Percentiles rank a stretch among this genome's conserved stretches.
These are phyloP conservation scores for Colistium nudipinnis DNA, from an alignment of 2,113 vertebrate genomes.

Conservation along the genomic window DNA sequence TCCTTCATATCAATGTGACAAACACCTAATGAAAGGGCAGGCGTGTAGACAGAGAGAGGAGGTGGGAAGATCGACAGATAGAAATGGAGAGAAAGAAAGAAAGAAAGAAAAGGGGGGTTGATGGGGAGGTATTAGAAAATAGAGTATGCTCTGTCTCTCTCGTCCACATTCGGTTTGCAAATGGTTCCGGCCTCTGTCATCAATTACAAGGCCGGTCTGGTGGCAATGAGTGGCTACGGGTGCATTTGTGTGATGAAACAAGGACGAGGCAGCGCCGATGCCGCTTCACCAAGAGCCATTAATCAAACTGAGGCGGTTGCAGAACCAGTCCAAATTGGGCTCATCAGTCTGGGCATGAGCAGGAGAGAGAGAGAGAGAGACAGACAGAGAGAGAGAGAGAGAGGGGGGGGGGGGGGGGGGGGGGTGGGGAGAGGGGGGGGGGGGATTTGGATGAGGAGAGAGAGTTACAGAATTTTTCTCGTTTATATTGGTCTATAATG, in stretches of 20 bases:
- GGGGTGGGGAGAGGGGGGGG: slow-evolving; percentile 21
- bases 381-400: slow-evolving; percentile 7
- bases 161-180: slow-evolving; percentile 95
- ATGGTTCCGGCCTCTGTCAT: slow-evolving; percentile 87
- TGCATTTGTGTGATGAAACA: slow-evolving; percentile 74
- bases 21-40: slow-evolving; percentile 84
- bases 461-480: slow-evolving; percentile 14
- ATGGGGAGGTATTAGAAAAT: slow-evolving; percentile 75
- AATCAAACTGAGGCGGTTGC: slow-evolving; percentile 87
- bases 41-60: slow-evolving; percentile 74
- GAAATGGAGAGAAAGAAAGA: slow-evolving; percentile 21
- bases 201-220: slow-evolving; percentile 87
- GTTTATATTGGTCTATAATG: slow-evolving; percentile 2
- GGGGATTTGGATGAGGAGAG: slow-evolving; percentile 7
- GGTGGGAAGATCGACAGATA: slow-evolving; percentile 42
- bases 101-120: slow-evolving; percentile 32
- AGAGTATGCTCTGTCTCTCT: slow-evolving; percentile 76
- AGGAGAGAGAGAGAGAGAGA: slow-evolving; percentile 42
- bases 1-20: slow-evolving; percentile 94
- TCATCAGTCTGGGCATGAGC: slow-evolving; percentile 90
- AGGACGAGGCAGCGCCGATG: slow-evolving; percentile 86
- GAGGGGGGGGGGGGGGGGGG: slow-evolving; percentile 7
- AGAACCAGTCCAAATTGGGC: slow-evolving; percentile 88
- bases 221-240: slow-evolving; percentile 78
- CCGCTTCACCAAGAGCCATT: slow-evolving; percentile 87